Evolutionary conservation across 2,888 invertebrate genomes (phyloP), one percentile per base, ranked within the genome.

Genomic region (Nycteola revayana): DNA sequence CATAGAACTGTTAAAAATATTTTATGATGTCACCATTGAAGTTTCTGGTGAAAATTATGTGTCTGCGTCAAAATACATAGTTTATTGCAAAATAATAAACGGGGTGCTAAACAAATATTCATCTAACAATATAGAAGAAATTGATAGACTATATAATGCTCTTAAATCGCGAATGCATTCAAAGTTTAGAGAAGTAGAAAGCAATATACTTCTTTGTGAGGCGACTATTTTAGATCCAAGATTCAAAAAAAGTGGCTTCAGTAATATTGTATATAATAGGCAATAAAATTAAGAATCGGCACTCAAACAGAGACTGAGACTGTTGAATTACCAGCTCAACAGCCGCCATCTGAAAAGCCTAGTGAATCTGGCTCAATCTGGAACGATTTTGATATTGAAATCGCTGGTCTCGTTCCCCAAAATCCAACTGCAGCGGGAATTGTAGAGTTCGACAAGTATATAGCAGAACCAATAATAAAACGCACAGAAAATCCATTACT

Each of bases 341-440:
- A 36, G 32, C 30, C 32, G 20, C 10, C 20, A n/a, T n/a, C n/a
- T n/a, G n/a, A n/a, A n/a, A n/a, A n/a, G n/a, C n/a, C n/a, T n/a
- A n/a, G n/a, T n/a, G n/a, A n/a, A n/a, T n/a, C n/a, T n/a, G 25
- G 28, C 25, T 38, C 37, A 1, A 32, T 47, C 37, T 47, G 47
- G 52, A 39, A 47, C 1, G 45, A 45, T 9, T 53, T 45, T 31
- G 52, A 49, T 2, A 25, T 6, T 2, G 49, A 49, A 32, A 21
- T 45, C 28, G 32, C 42, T 5, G 14, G 5, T 28, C 10, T 42
- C 5, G 28, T 32, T 6, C 45, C 42, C 6, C 9, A 32, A 29
- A 50, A 49, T 30, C 29, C 44, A 4, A 39, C 36, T 29, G 54
- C 54, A 24, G 50, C 50, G 1, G 47, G 50, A 7, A 49, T 51